Evolutionary conservation across 2,888 invertebrate genomes (phyloP).

Genomic region (Plemyria rubiginata): DNA sequence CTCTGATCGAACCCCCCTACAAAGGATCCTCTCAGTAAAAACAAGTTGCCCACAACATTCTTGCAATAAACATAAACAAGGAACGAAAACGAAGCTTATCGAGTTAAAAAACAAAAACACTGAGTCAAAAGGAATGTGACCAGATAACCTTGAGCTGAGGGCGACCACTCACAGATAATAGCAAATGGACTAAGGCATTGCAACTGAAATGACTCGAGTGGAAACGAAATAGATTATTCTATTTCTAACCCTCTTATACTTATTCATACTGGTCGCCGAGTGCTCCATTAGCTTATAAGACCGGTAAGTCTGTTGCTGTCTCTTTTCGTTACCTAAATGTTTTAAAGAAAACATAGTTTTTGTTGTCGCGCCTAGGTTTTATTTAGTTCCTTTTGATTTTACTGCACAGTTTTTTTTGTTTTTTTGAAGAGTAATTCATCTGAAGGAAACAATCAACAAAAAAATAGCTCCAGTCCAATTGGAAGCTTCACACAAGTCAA

Average conservation of each 20-base stretch:
- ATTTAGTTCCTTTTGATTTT: too few relatives aligned
- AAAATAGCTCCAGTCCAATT: too few relatives aligned
- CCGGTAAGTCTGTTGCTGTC: too few relatives aligned
- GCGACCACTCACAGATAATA: conserved; percentile 56
- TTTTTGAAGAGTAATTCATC: too few relatives aligned
- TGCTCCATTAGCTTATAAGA: too few relatives aligned
- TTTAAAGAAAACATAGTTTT: too few relatives aligned
- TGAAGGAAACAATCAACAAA: too few relatives aligned
- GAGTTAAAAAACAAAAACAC: conserved; percentile 43
- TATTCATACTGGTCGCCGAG: too few relatives aligned
- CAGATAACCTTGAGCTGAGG: conserved; percentile 69
- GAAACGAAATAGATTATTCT: conserved; percentile 2
- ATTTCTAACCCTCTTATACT: not conserved
- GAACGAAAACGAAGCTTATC: conserved; percentile 34
- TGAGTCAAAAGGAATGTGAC: conserved; percentile 60
- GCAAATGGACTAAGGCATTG: conserved; percentile 40
- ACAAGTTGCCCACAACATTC: conserved; percentile 10
- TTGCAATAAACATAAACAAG: conserved; percentile 29
- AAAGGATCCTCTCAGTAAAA: conserved; percentile 3
- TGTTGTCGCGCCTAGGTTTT: too few relatives aligned
- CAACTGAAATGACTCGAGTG: conserved; percentile 6
- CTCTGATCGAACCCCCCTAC: not conserved
- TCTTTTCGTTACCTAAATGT: too few relatives aligned
- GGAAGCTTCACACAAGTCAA: too few relatives aligned
- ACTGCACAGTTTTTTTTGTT: too few relatives aligned